Conservation (phyloP, 2,113 vertebrate species). For the Chlamydotis undulata region DNA sequence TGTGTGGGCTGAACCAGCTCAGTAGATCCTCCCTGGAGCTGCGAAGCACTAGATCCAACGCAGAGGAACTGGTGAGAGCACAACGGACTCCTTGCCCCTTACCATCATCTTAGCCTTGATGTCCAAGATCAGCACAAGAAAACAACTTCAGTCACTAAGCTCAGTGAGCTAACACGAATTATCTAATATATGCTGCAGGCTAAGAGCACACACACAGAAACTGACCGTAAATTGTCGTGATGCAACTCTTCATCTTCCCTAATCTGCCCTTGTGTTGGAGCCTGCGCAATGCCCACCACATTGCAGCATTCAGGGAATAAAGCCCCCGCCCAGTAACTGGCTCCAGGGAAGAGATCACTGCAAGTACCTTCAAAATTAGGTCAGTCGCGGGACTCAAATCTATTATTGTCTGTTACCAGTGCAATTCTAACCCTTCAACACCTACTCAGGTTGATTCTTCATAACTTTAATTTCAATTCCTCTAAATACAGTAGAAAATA, state of each 20-base stretch:
- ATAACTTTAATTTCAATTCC: neutral
- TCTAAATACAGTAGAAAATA: neutral
- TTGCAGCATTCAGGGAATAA: neutral
- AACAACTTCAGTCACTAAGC: neutral
- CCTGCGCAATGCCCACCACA: neutral
- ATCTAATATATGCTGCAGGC: neutral
- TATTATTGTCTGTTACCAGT: neutral
- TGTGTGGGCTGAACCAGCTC: neutral
- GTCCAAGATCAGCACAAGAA: neutral
- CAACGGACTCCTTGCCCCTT: neutral
- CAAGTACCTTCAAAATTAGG: neutral
- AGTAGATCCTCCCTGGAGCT: neutral
- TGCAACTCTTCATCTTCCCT: neutral
- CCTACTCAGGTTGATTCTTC: neutral
- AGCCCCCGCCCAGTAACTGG: neutral
- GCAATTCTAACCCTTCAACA: neutral
- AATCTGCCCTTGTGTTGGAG: rapidly evolving
- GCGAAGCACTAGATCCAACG: neutral
- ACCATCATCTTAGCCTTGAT: neutral
- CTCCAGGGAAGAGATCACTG: neutral
- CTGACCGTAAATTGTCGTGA: rapidly evolving
- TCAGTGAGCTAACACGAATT: neutral
- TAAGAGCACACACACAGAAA: neutral
- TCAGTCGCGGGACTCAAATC: neutral
- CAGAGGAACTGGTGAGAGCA: neutral